phyloP scores from a whole-genome alignment of 2,113 vertebrate species.

The Phoenicopterus ruber region DNA sequence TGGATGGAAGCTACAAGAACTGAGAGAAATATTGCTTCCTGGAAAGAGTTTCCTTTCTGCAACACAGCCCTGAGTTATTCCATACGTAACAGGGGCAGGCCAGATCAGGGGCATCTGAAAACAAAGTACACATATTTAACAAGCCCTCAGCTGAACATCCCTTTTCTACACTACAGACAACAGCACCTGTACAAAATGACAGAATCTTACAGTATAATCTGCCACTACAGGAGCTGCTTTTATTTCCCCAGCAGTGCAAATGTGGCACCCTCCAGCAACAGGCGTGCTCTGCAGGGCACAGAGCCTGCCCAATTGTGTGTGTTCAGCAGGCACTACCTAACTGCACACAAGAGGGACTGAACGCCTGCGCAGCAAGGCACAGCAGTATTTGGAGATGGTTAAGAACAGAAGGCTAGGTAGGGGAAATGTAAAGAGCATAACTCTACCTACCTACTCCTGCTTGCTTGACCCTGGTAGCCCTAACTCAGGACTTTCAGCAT shows the following conservation, averaged over 20 bases:
- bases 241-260: background rate
- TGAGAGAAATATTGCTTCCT: background rate
- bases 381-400: background rate
- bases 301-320: accelerated
- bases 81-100: background rate
- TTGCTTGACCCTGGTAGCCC: background rate
- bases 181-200: background rate
- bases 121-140: background rate
- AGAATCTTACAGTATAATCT: background rate
- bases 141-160: background rate
- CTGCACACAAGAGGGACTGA: background rate
- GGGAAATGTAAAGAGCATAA: background rate
- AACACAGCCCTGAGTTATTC: background rate
- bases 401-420: background rate
- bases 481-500: background rate
- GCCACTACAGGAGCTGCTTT: background rate
- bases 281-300: background rate
- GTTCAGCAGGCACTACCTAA: background rate
- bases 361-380: accelerated
- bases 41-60: background rate
- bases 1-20: background rate
- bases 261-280: background rate
- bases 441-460: background rate
- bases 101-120: background rate
- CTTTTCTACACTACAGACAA: background rate